These are phyloP conservation scores for Ornithorhynchus anatinus DNA, from an alignment of 2,113 vertebrate species.

Conservation along the genomic window DNA sequence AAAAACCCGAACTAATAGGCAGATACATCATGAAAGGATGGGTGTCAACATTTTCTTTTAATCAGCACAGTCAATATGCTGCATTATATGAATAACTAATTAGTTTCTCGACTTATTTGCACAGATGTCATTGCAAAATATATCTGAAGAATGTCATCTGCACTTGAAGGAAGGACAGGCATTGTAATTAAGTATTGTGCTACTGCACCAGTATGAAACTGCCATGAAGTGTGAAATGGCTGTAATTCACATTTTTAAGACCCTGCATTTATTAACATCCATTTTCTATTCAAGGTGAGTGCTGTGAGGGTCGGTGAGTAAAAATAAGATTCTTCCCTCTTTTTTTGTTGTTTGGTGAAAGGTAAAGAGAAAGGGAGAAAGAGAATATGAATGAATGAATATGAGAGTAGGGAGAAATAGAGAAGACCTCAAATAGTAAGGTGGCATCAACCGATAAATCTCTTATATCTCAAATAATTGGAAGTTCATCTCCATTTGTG, in stretches of 20 bases:
- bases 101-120: conserved; percentile 55
- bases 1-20: conserved; percentile 27
- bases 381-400: not conserved
- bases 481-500: conserved; percentile 24
- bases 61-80: conserved; percentile 57
- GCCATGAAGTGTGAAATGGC: conserved; percentile 65
- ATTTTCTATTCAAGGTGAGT: conserved; percentile 65
- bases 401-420: not conserved
- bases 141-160: conserved; percentile 63
- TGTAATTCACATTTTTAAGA: conserved; percentile 73
- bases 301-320: conserved; percentile 19
- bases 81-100: conserved; percentile 69
- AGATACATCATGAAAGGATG: conserved; percentile 36
- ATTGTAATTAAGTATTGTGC: conserved; percentile 70
- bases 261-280: conserved; percentile 69
- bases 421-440: conserved; percentile 16
- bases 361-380: no score
- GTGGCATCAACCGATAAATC: not conserved
- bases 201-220: conserved; percentile 62
- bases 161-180: conserved; percentile 65
- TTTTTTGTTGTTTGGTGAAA: conserved; percentile 22
- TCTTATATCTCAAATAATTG: conserved; percentile 32
- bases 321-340: conserved; percentile 22
- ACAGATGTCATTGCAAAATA: conserved; percentile 67
- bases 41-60: conserved; percentile 46